These are phyloP conservation scores for Nemotelus nigrinus DNA, from an alignment of 2,888 invertebrate species.

Conservation along the genomic window DNA sequence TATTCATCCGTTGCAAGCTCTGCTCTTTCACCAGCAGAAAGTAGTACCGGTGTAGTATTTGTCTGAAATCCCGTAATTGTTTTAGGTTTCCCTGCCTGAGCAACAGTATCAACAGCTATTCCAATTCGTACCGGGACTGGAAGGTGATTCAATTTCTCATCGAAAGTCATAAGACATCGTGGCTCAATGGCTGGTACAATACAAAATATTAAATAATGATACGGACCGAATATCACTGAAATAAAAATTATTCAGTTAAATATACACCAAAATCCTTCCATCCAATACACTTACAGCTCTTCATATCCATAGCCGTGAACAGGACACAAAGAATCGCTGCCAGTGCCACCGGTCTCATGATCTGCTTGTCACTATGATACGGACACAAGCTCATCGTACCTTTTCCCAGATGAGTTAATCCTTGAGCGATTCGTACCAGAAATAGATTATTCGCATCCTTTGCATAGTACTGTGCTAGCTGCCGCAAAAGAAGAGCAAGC, in stretches of 20 bases:
- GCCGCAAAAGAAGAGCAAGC: constrained; percentile 92
- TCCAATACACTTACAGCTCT: constrained; percentile 76
- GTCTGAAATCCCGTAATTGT: constrained; percentile 98
- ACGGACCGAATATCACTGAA: constrained; percentile 86
- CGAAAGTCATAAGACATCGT: constrained; percentile 93
- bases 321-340: constrained; percentile 89
- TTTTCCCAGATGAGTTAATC: constrained; percentile 93
- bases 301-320: constrained; percentile 91
- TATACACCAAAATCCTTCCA: too few species aligned
- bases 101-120: constrained; percentile 95
- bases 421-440: constrained; percentile 93
- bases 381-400: constrained; percentile 94
- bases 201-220: constrained; percentile 91
- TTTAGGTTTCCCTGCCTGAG: constrained; percentile 96
- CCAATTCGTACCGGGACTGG: constrained; percentile 89
- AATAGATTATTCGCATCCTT: constrained; percentile 94
- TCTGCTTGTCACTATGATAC: constrained; percentile 90
- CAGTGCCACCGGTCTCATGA: constrained; percentile 90
- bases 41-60: constrained; percentile 94
- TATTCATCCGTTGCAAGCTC: constrained; percentile 97
- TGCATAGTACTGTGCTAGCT: constrained; percentile 93
- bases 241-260: not conserved
- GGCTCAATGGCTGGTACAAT: constrained; percentile 97
- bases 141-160: constrained; percentile 88
- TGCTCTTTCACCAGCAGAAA: constrained; percentile 93